These are phyloP conservation scores for Cynodonichthys magdalenae DNA, from an alignment of 2,797 vertebrate genomes.

Conservation along the genomic window DNA sequence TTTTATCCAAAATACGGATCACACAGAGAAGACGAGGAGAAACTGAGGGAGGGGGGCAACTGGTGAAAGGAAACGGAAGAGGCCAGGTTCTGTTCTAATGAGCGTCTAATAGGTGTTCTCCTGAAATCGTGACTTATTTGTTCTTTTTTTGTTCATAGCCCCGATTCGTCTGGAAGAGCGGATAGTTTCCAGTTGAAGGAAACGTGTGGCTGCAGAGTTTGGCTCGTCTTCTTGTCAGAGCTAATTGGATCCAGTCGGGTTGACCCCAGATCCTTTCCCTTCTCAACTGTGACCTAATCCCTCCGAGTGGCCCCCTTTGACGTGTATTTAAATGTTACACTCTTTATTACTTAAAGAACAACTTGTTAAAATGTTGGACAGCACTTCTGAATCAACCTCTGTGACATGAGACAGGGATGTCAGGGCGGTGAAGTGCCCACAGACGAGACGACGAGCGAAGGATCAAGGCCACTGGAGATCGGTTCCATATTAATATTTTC, in stretches of 20 bases:
- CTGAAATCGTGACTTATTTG: conserved; percentile 80
- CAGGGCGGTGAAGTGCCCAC: conserved; percentile 6
- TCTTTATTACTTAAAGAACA: conserved; percentile 36
- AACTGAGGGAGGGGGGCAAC: background rate
- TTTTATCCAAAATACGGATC: conserved; percentile 43
- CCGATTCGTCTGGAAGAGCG: conserved; percentile 23
- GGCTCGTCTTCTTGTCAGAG: conserved; percentile 61
- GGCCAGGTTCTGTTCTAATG: conserved; percentile 71
- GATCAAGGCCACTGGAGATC: conserved; percentile 21
- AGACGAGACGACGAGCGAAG: conserved; percentile 4
- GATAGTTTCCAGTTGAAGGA: conserved; percentile 29
- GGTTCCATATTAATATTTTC: conserved; percentile 24
- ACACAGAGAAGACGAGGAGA: conserved; percentile 16
- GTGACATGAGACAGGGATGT: conserved; percentile 31
- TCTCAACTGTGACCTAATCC: conserved; percentile 65
- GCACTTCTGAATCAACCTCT: conserved; percentile 25
- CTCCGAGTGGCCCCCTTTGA: conserved; percentile 36
- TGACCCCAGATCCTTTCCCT: conserved; percentile 65
- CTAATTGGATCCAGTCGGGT: conserved; percentile 79
- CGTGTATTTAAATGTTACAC: conserved; percentile 55
- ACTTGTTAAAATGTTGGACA: conserved; percentile 41
- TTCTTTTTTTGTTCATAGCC: conserved; percentile 66
- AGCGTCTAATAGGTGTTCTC: conserved; percentile 76
- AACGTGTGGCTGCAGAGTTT: conserved; percentile 35
- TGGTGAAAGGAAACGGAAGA: conserved; percentile 22